Percentiles rank a stretch among this genome's conserved stretches.
Conservation (phyloP, 1,140 invertebrate genomes). For the Scaptomyza pallida region DNA sequence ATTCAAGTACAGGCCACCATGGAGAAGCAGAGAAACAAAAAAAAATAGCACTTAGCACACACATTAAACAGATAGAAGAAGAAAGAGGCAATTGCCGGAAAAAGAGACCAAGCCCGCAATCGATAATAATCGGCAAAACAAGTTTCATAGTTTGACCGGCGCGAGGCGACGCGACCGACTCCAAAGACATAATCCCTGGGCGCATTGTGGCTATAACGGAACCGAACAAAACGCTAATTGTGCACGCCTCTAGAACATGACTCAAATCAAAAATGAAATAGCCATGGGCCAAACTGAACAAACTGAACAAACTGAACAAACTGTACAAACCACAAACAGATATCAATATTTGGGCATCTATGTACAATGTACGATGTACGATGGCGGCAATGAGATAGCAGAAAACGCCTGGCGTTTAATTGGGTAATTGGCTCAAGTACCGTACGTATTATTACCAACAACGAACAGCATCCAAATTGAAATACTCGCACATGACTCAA, state of each 20-base stretch:
- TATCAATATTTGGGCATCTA: slow-evolving; percentile 80
- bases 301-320: slow-evolving; percentile 22
- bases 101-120: slow-evolving; percentile 53
- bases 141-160: slow-evolving; percentile 57
- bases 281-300: slow-evolving; percentile 57
- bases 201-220: slow-evolving; percentile 75
- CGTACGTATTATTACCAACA: slow-evolving; percentile 71
- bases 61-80: slow-evolving; percentile 29
- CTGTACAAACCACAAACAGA: slow-evolving; percentile 24
- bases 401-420: slow-evolving; percentile 77
- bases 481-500: slow-evolving; percentile 67
- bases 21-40: too few species aligned
- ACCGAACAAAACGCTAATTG: slow-evolving; percentile 79
- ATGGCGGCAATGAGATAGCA: slow-evolving; percentile 78
- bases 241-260: slow-evolving; percentile 80
- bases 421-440: slow-evolving; percentile 83
- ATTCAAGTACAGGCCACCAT: slow-evolving; percentile 55
- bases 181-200: slow-evolving; percentile 68
- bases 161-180: slow-evolving; percentile 12
- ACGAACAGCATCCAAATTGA: slow-evolving; percentile 65
- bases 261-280: slow-evolving; percentile 68
- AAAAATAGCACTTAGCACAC: slow-evolving; percentile 29
- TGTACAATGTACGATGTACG: slow-evolving; percentile 16
- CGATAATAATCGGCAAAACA: slow-evolving; percentile 74
- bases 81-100: slow-evolving; percentile 28